phyloP scores from a whole-genome alignment of 2,113 vertebrate species.

The Mixornis gularis region DNA sequence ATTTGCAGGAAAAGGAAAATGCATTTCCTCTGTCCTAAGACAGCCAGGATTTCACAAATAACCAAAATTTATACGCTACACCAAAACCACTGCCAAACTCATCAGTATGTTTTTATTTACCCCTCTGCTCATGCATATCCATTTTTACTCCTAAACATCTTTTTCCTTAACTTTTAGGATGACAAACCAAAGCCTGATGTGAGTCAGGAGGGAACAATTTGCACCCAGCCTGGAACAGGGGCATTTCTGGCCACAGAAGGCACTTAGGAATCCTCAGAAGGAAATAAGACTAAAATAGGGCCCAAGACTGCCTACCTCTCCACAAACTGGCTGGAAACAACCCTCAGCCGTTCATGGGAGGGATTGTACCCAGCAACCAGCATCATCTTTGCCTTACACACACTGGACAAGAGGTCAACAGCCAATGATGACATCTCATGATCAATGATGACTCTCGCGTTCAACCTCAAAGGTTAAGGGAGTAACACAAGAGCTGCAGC shows the following conservation, averaged over 20 bases:
- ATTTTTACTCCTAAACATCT: not conserved
- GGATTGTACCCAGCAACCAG: not conserved
- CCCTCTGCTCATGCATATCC: fast-evolving
- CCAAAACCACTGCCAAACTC: not conserved
- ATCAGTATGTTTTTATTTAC: not conserved
- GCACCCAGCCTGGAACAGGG: not conserved
- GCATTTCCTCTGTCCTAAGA: not conserved
- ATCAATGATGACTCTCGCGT: no score
- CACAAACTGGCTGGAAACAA: not conserved
- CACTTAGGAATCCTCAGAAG: not conserved
- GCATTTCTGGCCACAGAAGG: not conserved
- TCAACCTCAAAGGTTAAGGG: not conserved
- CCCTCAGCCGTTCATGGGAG: not conserved
- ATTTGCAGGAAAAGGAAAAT: not conserved
- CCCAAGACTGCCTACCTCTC: not conserved
- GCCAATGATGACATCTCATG: not conserved
- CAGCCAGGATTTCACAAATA: not conserved
- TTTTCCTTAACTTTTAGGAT: not conserved
- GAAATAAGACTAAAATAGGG: not conserved
- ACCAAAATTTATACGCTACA: not conserved
- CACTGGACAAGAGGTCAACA: not conserved
- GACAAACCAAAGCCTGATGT: not conserved
- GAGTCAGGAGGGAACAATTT: not conserved
- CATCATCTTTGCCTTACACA: not conserved
- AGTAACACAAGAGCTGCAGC: not conserved